Percentiles rank a stretch among this genome's conserved stretches.
Evolutionary conservation across 2,888 invertebrate genomes (phyloP).

Genomic region (Drosophila yooni): DNA sequence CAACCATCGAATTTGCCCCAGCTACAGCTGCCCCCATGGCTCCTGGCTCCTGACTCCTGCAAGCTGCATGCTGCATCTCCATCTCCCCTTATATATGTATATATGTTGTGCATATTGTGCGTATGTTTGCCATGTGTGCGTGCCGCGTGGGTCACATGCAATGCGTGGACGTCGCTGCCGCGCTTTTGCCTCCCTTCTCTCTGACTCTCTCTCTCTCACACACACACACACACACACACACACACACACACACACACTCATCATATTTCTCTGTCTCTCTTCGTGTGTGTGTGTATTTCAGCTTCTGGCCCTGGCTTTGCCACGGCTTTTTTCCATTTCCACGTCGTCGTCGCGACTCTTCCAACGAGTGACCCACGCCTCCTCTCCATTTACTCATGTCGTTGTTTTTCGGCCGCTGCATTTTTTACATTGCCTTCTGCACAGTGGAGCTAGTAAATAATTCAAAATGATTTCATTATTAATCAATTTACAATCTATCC

Average conservation of each 20-base stretch:
- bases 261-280: slow-evolving; percentile 4
- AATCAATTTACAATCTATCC: background rate
- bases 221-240: background rate
- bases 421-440: slow-evolving; percentile 57
- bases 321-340: slow-evolving; percentile 57
- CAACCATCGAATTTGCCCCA: slow-evolving; percentile 30
- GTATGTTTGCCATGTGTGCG: slow-evolving; percentile 45
- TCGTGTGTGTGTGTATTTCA: background rate
- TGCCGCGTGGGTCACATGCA: slow-evolving; percentile 43
- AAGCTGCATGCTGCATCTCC: background rate
- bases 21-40: background rate
- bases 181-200: slow-evolving; percentile 10
- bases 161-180: slow-evolving; percentile 44
- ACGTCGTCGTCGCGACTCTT: slow-evolving; percentile 55
- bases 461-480: background rate
- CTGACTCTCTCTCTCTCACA: background rate
- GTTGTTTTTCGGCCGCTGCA: slow-evolving; percentile 58
- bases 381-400: slow-evolving; percentile 30
- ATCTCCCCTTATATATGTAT: background rate
- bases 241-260: background rate
- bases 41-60: background rate
- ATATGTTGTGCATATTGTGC: slow-evolving; percentile 51
- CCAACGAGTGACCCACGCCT: slow-evolving; percentile 38
- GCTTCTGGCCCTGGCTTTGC: slow-evolving; percentile 23
- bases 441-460: slow-evolving; percentile 43